These are phyloP conservation scores for Cepaea nemoralis DNA, from an alignment of 1,140 invertebrate species.

Conservation along the genomic window DNA sequence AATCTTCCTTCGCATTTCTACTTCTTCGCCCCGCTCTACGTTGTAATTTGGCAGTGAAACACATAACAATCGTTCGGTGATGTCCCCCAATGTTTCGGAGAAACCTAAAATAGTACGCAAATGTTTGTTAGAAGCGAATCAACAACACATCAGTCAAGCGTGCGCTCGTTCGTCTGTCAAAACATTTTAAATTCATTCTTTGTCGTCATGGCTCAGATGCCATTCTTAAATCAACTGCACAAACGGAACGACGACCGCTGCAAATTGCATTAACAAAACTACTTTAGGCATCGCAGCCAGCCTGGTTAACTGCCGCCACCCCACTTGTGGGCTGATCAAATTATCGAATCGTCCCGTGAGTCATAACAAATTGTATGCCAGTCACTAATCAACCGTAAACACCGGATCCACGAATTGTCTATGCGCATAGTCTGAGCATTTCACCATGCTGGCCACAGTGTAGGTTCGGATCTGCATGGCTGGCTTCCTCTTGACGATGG, in stretches of 20 bases:
- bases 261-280: not conserved
- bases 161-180: not conserved
- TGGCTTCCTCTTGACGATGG: not conserved
- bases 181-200: not conserved
- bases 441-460: not conserved
- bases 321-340: constrained; percentile 8
- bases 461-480: not conserved
- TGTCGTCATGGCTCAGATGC: not conserved
- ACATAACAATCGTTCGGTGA: too few relatives aligned
- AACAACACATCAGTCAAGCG: not conserved
- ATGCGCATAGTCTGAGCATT: not conserved
- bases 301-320: not conserved
- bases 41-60: too few relatives aligned
- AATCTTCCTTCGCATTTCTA: too few relatives aligned
- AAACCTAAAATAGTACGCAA: not conserved
- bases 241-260: not conserved
- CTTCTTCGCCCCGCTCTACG: too few relatives aligned
- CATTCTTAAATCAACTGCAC: not conserved
- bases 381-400: not conserved
- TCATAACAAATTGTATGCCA: not conserved
- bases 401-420: not conserved
- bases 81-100: not conserved
- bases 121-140: not conserved
- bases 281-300: not conserved
- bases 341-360: constrained; percentile 2